These are phyloP conservation scores for Drosophila pegasa DNA, from an alignment of 2,888 invertebrate genomes.

Conservation along the genomic window DNA sequence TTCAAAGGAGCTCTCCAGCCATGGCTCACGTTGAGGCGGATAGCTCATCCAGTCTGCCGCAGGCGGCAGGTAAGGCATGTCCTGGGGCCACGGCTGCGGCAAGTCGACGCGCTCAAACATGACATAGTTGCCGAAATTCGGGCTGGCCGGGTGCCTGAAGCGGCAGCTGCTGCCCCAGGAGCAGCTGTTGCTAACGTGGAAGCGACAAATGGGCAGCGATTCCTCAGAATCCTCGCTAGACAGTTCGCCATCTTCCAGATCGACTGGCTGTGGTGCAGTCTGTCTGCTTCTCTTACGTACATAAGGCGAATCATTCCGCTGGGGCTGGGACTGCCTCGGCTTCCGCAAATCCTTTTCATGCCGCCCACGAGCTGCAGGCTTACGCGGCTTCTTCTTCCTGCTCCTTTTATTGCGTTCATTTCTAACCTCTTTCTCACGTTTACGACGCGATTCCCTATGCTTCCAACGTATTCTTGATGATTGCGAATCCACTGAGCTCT, in stretches of 20 bases:
- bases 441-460: not conserved
- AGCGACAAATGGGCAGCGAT: conserved; percentile 35
- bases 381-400: not conserved
- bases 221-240: not conserved
- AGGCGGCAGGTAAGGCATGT: not conserved
- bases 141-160: conserved; percentile 30
- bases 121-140: conserved; percentile 49
- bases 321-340: not conserved
- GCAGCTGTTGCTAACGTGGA: conserved; percentile 31
- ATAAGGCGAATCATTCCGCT: not conserved
- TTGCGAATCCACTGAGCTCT: not conserved
- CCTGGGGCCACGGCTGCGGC: not conserved
- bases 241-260: conserved; percentile 60
- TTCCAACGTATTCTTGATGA: not conserved
- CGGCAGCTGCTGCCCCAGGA: conserved; percentile 40
- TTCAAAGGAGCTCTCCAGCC: conserved; percentile 8
- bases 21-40: not conserved
- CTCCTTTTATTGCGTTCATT: too few relatives aligned
- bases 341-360: not conserved
- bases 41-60: conserved; percentile 3
- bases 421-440: not conserved
- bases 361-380: not conserved
- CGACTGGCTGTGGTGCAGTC: not conserved
- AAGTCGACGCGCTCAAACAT: conserved; percentile 50
- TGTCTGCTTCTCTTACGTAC: not conserved